Conservation (phyloP, 2,797 vertebrate genomes). For the Dallia pectoralis region DNA sequence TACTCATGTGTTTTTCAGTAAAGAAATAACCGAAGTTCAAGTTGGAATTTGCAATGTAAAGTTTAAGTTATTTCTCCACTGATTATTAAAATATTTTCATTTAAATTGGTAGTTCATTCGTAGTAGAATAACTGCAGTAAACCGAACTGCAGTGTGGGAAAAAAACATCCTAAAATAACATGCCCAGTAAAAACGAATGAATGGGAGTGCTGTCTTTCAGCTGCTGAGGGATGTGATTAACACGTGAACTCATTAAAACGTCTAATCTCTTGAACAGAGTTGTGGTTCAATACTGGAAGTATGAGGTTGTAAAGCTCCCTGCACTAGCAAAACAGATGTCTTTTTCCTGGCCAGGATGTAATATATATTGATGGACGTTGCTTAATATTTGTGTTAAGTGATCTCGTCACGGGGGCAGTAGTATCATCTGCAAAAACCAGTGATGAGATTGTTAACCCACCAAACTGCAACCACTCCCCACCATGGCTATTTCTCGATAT, state of each 20-base stretch:
- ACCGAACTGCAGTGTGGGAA: neutral
- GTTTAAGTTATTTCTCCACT: neutral
- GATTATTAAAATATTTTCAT: neutral
- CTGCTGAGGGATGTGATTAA: neutral
- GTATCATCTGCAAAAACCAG: no score
- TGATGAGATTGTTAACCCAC: no score
- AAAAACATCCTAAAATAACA: neutral
- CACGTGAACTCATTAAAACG: neutral
- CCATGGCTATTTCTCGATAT: no score
- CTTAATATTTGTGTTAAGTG: no score
- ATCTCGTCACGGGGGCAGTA: no score
- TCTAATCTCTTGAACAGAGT: neutral
- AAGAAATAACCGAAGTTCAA: neutral
- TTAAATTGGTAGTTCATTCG: neutral
- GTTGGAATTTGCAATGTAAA: neutral
- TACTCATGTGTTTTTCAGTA: neutral
- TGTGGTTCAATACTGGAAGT: slow-evolving; percentile 34
- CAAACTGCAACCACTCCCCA: no score
- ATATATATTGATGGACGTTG: no score
- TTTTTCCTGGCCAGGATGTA: no score
- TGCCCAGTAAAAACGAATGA: neutral
- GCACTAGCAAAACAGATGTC: no score
- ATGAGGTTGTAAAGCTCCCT: slow-evolving; percentile 36
- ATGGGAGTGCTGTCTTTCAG: neutral
- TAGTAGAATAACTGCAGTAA: neutral